Conservation (phyloP, 2,888 invertebrate species). For the Schizaphis graminum region DNA sequence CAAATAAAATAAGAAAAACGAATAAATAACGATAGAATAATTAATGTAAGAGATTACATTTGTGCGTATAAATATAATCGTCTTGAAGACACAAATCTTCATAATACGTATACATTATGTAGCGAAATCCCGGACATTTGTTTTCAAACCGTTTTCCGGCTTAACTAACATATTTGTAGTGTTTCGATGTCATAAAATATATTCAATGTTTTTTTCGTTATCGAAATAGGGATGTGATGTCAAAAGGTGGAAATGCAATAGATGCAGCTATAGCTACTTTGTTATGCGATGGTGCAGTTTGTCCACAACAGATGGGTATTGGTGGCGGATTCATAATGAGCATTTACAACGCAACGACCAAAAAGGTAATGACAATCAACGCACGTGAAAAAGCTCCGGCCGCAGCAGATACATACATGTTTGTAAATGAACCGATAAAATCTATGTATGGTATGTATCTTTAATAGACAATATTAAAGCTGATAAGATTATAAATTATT, state of each 20-base stretch:
- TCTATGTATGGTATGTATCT: constrained; percentile 66
- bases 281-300: constrained; percentile 71
- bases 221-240: constrained; percentile 69
- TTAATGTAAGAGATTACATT: neutral
- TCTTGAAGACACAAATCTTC: neutral
- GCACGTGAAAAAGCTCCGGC: constrained; percentile 83
- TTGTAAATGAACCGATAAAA: constrained; percentile 71
- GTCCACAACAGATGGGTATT: constrained; percentile 71
- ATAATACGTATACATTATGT: neutral
- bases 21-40: neutral
- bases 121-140: neutral
- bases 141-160: neutral
- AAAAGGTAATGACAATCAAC: constrained; percentile 77
- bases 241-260: constrained; percentile 71
- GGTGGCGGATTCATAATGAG: constrained; percentile 88
- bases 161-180: neutral
- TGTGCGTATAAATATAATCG: neutral
- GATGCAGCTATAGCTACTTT: constrained; percentile 71
- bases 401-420: constrained; percentile 76
- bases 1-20: neutral
- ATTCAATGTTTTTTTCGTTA: neutral
- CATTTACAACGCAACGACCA: constrained; percentile 77
- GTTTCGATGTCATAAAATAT: neutral
- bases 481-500: neutral
- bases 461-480: neutral